Evolutionary conservation across 2,888 invertebrate genomes (phyloP), one percentile per base, ranked within the genome.

Genomic region (Cetonia aurata): DNA sequence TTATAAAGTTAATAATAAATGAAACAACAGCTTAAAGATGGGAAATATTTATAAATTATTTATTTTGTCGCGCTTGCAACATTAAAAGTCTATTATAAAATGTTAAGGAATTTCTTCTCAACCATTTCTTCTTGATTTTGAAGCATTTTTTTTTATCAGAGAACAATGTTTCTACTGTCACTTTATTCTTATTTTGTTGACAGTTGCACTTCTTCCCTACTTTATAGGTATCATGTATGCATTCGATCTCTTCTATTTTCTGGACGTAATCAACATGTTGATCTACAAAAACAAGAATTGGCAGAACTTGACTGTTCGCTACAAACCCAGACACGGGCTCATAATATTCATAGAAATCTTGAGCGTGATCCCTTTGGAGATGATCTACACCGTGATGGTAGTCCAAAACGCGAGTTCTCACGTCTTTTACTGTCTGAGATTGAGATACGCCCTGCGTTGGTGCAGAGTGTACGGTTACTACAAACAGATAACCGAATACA

Each of bases 401-500:
- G 46, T 1, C 4, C 3, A 37, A 6, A 13, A 72, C 37, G 41
- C 67, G 12, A 33, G 9, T 2, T 13, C 62, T 4, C 33, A 55
- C 10, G 33, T 59, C 6, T 56, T 71, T 52, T 72, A 66, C 46
- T 12, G 41, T 12, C 41, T 74, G 12, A 50, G 73, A 53, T 25
- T 73, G 37, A 56, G 74, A 15, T 74, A 73, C 56, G 41, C 56
- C 1, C 65, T 73, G 17, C 42, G 74, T 25, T 67, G 72, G 62
- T 42, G 59, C 31, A 59, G 72, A 48, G 56, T 74, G 6, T 17
- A 25, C 8, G n/a, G n/a, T 15, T 44, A 44, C 31, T 42, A 42
- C 62, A 44, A n/a, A 3, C 13, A 19, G 31, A 44, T 60, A 15
- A 69, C n/a, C 9, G 17, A 17, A 9, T 69, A 62, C 33, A 53